Conservation (phyloP, 2,888 invertebrate species). For the Drosophila anceps region DNA sequence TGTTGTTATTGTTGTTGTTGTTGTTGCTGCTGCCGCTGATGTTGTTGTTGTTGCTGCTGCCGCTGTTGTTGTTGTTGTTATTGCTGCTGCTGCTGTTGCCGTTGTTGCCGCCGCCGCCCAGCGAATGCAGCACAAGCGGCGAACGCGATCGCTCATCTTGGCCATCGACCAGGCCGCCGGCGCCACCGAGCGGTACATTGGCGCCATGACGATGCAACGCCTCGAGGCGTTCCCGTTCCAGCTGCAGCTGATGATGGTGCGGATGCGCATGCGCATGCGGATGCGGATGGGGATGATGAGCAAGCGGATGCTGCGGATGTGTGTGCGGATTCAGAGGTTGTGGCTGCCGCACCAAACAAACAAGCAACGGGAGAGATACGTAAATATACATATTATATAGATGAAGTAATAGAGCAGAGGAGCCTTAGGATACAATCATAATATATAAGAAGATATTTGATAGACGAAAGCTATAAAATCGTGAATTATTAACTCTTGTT, state of each 20-base stretch:
- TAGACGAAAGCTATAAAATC: no score
- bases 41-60: constrained; percentile 41
- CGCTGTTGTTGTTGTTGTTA: constrained; percentile 40
- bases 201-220: constrained; percentile 72
- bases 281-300: constrained; percentile 51
- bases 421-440: background rate
- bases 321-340: constrained; percentile 36
- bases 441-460: background rate
- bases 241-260: constrained; percentile 77
- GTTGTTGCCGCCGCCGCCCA: constrained; percentile 58
- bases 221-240: constrained; percentile 73
- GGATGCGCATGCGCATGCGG: constrained; percentile 59
- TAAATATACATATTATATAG: background rate
- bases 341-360: constrained; percentile 21
- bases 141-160: constrained; percentile 85
- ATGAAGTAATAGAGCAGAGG: background rate
- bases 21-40: constrained; percentile 45
- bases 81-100: constrained; percentile 27
- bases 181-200: constrained; percentile 31
- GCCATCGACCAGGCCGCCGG: constrained; percentile 44
- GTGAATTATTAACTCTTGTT: background rate
- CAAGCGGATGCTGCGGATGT: constrained; percentile 56
- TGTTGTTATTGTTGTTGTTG: constrained; percentile 42
- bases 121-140: constrained; percentile 66
- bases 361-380: background rate